phyloP scores from a whole-genome alignment of 2,797 vertebrate genomes.

The Triplophysa bombifrons region DNA sequence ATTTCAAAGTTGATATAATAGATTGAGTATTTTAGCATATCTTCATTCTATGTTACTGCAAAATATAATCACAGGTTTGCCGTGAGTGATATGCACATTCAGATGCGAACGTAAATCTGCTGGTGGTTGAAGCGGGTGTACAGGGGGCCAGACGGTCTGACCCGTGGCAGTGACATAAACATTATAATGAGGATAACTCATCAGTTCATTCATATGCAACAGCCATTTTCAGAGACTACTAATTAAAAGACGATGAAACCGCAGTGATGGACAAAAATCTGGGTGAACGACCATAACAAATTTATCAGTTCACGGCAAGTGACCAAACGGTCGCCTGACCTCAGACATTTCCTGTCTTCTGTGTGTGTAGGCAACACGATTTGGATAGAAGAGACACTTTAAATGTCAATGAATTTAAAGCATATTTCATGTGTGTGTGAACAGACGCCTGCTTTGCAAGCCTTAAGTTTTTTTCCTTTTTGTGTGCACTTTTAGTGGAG shows the following conservation, averaged over 20 bases:
- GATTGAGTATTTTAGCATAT: too few species aligned
- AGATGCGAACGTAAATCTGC: neutral
- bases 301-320: slow-evolving; percentile 54
- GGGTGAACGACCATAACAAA: slow-evolving; percentile 51
- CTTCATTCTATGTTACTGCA: too few species aligned
- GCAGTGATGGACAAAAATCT: slow-evolving; percentile 32
- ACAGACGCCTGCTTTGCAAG: neutral
- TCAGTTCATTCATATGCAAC: neutral
- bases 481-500: neutral
- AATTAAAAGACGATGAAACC: slow-evolving; percentile 42
- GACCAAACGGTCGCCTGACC: slow-evolving; percentile 55
- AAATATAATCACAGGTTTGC: neutral
- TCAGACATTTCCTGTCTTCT: slow-evolving; percentile 51
- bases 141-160: neutral
- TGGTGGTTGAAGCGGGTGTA: neutral
- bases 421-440: neutral
- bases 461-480: too few species aligned
- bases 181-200: neutral
- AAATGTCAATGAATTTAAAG: slow-evolving; percentile 2
- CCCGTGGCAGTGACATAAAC: neutral
- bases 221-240: slow-evolving; percentile 27
- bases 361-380: slow-evolving; percentile 14
- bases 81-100: neutral
- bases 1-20: neutral
- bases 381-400: slow-evolving; percentile 23